Evolutionary conservation across 2,113 vertebrate species (phyloP), one percentile per base, ranked within the genome.

Genomic region (Paralichthys olivaceus): DNA sequence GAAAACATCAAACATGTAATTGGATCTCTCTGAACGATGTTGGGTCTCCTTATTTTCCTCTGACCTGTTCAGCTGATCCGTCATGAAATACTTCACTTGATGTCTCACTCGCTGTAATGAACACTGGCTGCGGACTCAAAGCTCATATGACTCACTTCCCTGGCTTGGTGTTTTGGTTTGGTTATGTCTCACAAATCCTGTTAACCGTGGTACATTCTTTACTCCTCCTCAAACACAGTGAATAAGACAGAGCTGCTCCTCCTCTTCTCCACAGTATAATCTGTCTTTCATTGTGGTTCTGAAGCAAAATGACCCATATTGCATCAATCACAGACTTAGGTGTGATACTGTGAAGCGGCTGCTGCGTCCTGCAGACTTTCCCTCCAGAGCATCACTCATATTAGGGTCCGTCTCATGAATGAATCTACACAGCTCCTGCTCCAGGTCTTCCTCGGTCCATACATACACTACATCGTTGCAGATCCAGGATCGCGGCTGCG

Each of bases 111-210:
- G 34, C 26, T 74, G 22, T 49, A 23, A 54, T 37, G 64, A 73
- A 37, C 60, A 19, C 0, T 66, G 22, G 56, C 72, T n/a, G 69
- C 60, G 29, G 57, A 40, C 29, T 55, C 7, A 17, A 28, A 49
- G 56, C 72, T 87, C 67, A 32, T 1, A 8, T 72, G 64, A 72
- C 40, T 62, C 26, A 69, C 47, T 76, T 60, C 43, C 28, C 34
- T 34, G 60, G 49, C 40, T 69, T 4, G 34, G n/a, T 49, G 4
- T 15, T 20, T 23, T 61, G 37, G 29, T 73, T 69, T 57, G 23
- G 17, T 65, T 26, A 43, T 40, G 29, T 75, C 49, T 73, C n/a
- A 59, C 60, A 81, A 40, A 77, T 29, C 53, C 20, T 66, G 28
- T 49, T 7, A 63, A 54, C 5, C 5, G 32, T 45, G 43, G 19